Evolutionary conservation across 2,888 invertebrate species (phyloP), one percentile per base, ranked within the genome.

Genomic region (Sialis lutaria): DNA sequence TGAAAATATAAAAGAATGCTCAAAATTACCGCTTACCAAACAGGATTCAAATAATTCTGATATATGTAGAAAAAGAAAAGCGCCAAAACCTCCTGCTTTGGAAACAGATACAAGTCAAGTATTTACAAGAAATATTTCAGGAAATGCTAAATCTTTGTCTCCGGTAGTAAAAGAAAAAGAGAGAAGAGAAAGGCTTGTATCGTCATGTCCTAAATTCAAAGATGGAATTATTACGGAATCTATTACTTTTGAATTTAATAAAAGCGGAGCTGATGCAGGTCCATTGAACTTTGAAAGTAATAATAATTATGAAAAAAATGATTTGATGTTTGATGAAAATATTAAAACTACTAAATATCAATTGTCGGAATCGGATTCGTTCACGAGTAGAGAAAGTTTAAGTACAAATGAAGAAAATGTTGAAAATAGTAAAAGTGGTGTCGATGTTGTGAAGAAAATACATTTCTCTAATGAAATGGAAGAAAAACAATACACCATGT

Each of bases 101-200:
- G 74, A 77, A 53, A 73, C 74, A 53, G 63, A 63, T 39, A 64
- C 68, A 2, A 68, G 61, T 50, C 63, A 66, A 45, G 60, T 78
- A 53, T 39, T 12, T 22, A n/a, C 32, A 40, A 45, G 78, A 60
- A 79, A 79, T 58, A 65, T 69, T 5, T 64, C 65, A 47, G 64
- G 67, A 5, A 69, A 63, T 53, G 62, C 69, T 51, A 79, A 77
- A 53, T 74, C 76, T 5, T 79, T 79, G 52, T 75, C 61, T 4
- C 79, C 82, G 0, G 78, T 80, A 5, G 77, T 79, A 1, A 70
- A 82, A 34, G 84, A 84, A 59, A 78, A 82, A 63, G 83, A 84
- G 53, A 83, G 82, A 61, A 68, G 82, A 6, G 83, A 84, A 56
- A 67, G 84, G 44, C 80, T 77, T 6, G 67, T 75, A 1, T 75